Evolutionary conservation across 2,888 invertebrate species (phyloP).

Genomic region (Icerya purchasi): DNA sequence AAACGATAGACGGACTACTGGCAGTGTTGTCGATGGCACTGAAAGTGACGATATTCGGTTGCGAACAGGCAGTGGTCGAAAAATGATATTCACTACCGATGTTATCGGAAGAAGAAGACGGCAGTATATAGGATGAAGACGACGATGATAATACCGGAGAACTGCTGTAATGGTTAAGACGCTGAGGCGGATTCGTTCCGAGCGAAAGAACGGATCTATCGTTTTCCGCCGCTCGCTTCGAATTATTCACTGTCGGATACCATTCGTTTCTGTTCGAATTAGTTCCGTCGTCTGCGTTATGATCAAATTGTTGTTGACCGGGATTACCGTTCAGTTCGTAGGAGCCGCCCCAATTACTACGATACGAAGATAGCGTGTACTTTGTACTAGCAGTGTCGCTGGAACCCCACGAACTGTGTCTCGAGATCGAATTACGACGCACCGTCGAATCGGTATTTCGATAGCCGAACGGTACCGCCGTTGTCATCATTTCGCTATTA

Average conservation of each 20-base stretch:
- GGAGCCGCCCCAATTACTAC: constrained; percentile 50
- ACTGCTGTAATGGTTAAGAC: background rate
- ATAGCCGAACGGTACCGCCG: constrained; percentile 34
- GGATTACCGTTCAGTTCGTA: constrained; percentile 30
- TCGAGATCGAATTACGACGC: constrained; percentile 32
- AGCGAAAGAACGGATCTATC: background rate
- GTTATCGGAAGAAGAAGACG: background rate
- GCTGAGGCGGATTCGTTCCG: background rate
- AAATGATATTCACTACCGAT: background rate
- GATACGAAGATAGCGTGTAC: constrained; percentile 23
- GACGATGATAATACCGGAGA: background rate
- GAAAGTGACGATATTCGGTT: background rate
- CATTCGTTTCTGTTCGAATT: no score
- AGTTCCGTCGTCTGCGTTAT: no score
- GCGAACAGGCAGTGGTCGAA: background rate
- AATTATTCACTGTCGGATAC: no score
- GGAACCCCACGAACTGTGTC: constrained; percentile 68
- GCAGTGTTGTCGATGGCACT: constrained; percentile 3
- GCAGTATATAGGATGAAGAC: background rate
- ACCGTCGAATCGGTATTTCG: constrained; percentile 18
- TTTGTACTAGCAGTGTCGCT: constrained; percentile 30
- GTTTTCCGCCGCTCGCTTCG: background rate
- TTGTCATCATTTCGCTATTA: no score
- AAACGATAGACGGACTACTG: background rate
- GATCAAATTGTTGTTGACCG: background rate